Evolutionary conservation across 2,113 vertebrate species (phyloP).

Genomic region (Pachyramphus minor): DNA sequence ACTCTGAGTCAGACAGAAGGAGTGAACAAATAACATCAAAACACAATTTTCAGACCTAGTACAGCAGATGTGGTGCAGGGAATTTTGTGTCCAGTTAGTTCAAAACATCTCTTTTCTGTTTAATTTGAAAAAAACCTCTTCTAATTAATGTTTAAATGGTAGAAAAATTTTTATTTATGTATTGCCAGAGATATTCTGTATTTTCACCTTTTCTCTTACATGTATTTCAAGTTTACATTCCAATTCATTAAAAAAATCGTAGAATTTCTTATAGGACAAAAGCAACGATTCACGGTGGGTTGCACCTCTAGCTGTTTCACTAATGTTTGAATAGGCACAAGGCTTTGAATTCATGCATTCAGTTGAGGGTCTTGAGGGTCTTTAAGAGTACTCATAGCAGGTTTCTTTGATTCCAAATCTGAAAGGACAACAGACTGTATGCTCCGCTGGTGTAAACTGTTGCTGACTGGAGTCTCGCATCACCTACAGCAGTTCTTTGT

Average conservation of each 20-base stretch:
- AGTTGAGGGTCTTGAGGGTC: neutral
- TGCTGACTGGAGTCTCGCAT: neutral
- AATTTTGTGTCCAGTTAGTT: neutral
- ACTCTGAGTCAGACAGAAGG: neutral
- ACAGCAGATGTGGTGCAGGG: neutral
- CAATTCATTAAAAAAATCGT: neutral
- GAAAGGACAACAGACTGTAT: neutral
- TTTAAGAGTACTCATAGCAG: neutral
- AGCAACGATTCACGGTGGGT: neutral
- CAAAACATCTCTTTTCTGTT: neutral
- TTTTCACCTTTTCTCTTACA: neutral
- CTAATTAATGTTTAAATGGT: neutral
- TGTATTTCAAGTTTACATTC: neutral
- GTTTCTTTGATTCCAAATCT: neutral
- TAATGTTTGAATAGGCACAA: neutral
- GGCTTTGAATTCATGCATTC: neutral
- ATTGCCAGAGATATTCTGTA: neutral
- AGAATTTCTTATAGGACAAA: neutral
- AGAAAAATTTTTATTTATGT: neutral
- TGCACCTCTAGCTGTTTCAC: neutral
- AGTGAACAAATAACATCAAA: neutral
- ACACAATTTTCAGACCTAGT: neutral
- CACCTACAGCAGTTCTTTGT: neutral
- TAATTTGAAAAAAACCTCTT: neutral
- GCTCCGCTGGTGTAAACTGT: neutral